These are phyloP conservation scores for Otus sunia DNA, from an alignment of 2,113 vertebrate genomes.

Conservation along the genomic window DNA sequence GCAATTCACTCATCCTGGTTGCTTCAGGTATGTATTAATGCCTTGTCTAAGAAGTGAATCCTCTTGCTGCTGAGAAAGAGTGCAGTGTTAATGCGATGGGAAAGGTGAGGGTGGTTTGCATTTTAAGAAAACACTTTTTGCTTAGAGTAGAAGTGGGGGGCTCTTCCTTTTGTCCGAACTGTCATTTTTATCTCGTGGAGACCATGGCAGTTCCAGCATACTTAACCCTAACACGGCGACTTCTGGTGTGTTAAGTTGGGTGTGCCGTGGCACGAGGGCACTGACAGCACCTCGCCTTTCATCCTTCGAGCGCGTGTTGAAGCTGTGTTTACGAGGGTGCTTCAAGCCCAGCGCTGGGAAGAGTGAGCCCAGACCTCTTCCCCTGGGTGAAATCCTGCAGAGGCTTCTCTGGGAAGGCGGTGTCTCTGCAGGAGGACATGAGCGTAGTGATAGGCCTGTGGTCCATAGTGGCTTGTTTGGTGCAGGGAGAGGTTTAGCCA, in stretches of 20 bases:
- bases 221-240: background rate
- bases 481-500: background rate
- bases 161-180: background rate
- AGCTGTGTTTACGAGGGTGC: background rate
- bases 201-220: background rate
- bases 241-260: no score
- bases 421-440: background rate
- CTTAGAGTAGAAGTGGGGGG: background rate
- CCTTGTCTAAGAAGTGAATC: background rate
- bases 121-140: background rate
- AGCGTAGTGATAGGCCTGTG: background rate
- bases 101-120: background rate
- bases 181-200: background rate
- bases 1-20: background rate
- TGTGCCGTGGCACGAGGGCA: rapidly evolving
- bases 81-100: background rate
- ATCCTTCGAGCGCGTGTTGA: background rate
- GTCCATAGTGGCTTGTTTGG: rapidly evolving
- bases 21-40: background rate
- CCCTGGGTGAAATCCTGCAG: background rate
- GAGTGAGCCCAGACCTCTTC: background rate
- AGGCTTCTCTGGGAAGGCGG: rapidly evolving
- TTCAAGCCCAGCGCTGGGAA: rapidly evolving
- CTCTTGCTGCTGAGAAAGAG: background rate
- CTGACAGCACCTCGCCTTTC: background rate